A percentile compares a stretch with the other conserved stretches of the same genome.
phyloP scores from a whole-genome alignment of 2,113 vertebrate species.

The Trogon melanurus region DNA sequence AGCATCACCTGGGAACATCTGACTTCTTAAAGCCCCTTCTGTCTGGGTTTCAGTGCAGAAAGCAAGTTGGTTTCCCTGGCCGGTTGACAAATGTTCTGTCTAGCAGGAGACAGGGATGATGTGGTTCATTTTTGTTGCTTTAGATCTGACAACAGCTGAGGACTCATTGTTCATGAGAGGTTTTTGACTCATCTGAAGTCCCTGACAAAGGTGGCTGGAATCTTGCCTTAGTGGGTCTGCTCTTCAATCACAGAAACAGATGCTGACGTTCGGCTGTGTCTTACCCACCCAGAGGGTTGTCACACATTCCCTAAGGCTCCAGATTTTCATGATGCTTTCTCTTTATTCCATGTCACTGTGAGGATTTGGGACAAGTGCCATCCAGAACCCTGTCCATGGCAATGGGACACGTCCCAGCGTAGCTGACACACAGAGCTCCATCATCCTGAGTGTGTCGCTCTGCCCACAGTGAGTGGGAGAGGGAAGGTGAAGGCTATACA shows the following conservation, averaged over 20 bases:
- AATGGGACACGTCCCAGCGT: accelerated
- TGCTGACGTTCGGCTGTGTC: not conserved
- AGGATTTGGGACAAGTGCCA: not conserved
- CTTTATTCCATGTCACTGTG: not conserved
- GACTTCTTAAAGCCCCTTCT: slow-evolving; percentile 35
- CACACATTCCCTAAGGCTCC: not conserved
- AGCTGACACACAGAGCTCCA: not conserved
- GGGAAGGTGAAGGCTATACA: not conserved
- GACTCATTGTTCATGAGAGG: slow-evolving; percentile 39
- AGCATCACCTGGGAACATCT: slow-evolving; percentile 55
- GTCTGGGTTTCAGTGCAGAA: slow-evolving; percentile 21
- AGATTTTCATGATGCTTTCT: not conserved
- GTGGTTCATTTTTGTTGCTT: slow-evolving; percentile 48
- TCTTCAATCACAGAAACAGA: slow-evolving; percentile 43
- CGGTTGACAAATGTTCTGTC: slow-evolving; percentile 57
- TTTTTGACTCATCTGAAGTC: slow-evolving; percentile 57
- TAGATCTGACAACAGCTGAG: slow-evolving; percentile 62
- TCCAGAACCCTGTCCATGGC: not conserved
- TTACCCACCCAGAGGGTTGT: not conserved
- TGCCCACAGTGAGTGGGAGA: not conserved
- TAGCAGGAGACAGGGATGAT: slow-evolving; percentile 18
- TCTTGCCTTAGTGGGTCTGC: slow-evolving; percentile 17
- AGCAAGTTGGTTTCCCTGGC: slow-evolving; percentile 41
- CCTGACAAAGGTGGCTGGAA: slow-evolving; percentile 55
- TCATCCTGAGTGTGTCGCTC: not conserved